These are phyloP conservation scores for Crotalus helleri DNA, from an alignment of 2,113 vertebrate genomes.

Conservation along the genomic window DNA sequence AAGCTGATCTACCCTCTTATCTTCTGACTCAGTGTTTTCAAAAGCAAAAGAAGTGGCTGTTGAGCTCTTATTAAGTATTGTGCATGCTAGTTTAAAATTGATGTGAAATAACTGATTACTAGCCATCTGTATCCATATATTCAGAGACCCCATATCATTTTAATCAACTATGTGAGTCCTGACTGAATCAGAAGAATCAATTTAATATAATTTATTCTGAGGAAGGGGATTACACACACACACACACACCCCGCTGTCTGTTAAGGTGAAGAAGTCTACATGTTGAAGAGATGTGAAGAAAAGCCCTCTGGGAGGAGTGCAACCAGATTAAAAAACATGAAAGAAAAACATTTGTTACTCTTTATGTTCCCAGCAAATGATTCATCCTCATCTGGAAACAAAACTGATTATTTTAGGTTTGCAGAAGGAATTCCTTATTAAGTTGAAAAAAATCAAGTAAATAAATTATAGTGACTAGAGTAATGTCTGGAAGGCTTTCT, in stretches of 20 bases:
- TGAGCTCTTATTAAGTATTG: neutral
- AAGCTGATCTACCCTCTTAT: neutral
- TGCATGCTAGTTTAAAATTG: neutral
- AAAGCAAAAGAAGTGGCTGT: neutral
- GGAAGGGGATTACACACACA: neutral
- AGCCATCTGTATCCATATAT: neutral
- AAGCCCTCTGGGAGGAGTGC: neutral
- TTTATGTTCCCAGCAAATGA: neutral
- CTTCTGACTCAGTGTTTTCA: neutral
- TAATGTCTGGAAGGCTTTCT: neutral
- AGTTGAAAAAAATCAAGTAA: neutral
- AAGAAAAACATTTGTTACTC: neutral
- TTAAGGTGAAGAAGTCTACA: neutral
- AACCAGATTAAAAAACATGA: neutral
- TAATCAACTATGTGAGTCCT: neutral
- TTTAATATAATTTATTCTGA: neutral
- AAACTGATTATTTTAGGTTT: neutral
- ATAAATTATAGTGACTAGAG: neutral
- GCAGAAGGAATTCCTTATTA: neutral
- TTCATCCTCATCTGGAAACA: neutral
- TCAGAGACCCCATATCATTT: neutral
- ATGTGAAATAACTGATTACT: neutral
- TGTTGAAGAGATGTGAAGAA: neutral
- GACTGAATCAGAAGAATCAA: neutral
- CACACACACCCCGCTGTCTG: neutral